Evolutionary conservation across 2,888 invertebrate genomes (phyloP).

Genomic region (Bedellia somnulentella): DNA sequence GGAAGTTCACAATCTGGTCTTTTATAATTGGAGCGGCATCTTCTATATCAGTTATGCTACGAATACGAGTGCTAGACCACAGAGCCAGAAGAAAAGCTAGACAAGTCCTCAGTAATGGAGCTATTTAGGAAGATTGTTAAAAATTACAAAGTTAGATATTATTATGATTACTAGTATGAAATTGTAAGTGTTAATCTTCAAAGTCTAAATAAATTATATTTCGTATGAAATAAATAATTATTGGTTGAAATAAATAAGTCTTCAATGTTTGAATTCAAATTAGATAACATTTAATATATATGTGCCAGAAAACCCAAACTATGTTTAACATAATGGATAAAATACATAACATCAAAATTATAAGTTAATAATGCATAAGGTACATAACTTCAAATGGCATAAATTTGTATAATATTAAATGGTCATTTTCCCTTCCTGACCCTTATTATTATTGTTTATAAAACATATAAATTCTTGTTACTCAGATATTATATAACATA

Average conservation of each 20-base stretch:
- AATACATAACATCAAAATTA: no score
- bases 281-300: no score
- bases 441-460: no score
- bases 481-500: no score
- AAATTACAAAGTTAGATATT: background rate
- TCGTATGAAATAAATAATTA: background rate
- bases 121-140: constrained; percentile 20
- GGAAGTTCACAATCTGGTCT: constrained; percentile 77
- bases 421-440: no score
- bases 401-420: no score
- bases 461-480: no score
- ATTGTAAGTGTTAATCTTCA: background rate
- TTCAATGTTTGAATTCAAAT: constrained; percentile 1
- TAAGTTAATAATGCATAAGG: no score
- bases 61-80: constrained; percentile 68
- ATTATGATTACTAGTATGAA: background rate
- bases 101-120: constrained; percentile 69
- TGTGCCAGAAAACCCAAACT: no score
- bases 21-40: constrained; percentile 67
- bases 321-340: no score
- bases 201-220: background rate
- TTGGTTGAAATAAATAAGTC: background rate
- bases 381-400: no score
- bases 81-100: constrained; percentile 69
- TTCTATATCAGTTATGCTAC: constrained; percentile 64